These are phyloP conservation scores for Halichoeres trimaculatus DNA, from an alignment of 2,113 vertebrate genomes.

Conservation along the genomic window DNA sequence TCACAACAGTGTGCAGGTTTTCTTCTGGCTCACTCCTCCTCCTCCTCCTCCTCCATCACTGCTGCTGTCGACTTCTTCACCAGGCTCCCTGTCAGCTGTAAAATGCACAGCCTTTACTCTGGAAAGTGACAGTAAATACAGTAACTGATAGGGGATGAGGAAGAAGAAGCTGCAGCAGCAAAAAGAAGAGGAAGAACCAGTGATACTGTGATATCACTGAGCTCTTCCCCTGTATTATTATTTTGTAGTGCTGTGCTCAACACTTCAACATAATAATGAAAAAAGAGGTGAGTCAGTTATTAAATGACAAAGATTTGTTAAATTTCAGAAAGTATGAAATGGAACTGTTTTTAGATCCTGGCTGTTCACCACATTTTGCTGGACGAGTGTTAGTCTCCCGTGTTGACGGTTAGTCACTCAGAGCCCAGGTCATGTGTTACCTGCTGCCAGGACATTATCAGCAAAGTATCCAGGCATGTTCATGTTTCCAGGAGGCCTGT, in stretches of 20 bases:
- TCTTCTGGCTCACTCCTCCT: not conserved
- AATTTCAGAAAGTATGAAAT: too few species aligned
- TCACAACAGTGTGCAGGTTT: constrained; percentile 41
- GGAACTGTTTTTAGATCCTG: too few species aligned
- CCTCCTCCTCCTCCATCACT: not conserved
- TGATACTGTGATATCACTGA: too few species aligned
- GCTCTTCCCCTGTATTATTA: too few species aligned
- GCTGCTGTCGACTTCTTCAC: not conserved
- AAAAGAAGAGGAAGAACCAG: not conserved
- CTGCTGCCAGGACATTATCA: constrained; percentile 64
- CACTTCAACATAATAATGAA: too few species aligned
- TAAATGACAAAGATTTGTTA: too few species aligned
- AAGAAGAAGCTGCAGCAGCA: not conserved
- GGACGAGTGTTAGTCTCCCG: too few species aligned
- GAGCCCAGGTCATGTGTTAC: constrained; percentile 28
- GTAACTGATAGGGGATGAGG: not conserved
- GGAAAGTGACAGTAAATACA: constrained; percentile 30
- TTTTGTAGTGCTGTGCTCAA: too few species aligned
- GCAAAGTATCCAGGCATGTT: constrained; percentile 38
- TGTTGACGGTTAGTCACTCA: too few species aligned
- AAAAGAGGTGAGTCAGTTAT: too few species aligned
- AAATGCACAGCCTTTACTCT: constrained; percentile 55
- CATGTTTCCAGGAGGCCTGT: constrained; percentile 75
- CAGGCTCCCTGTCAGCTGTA: constrained; percentile 17
- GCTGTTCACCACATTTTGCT: too few species aligned